Evolutionary conservation across 2,113 vertebrate species (phyloP).

Genomic region (Mustelus asterias): DNA sequence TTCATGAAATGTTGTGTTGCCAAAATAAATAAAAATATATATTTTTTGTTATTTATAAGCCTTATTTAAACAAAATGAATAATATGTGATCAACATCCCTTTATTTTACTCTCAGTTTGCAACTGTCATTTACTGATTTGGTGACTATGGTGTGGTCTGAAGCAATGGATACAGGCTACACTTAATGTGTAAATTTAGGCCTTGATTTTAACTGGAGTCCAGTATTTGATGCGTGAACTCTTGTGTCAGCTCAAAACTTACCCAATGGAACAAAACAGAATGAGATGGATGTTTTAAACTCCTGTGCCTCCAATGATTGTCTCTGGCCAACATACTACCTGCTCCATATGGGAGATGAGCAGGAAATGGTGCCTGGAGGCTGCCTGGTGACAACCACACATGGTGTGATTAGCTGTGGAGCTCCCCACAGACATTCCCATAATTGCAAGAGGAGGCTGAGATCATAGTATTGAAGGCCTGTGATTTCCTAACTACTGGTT

Average conservation of each 20-base stretch:
- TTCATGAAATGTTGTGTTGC: no score
- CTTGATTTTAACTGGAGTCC: neutral
- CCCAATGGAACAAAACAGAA: neutral
- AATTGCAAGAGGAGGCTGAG: no score
- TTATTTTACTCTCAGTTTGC: neutral
- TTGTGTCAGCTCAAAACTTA: neutral
- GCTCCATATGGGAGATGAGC: no score
- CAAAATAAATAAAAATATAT: neutral
- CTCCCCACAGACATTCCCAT: no score
- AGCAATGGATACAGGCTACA: neutral
- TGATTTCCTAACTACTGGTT: no score
- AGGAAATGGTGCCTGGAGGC: no score
- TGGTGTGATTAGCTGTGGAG: no score
- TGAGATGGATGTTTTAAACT: neutral
- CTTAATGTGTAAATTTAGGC: neutral
- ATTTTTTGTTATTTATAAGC: neutral
- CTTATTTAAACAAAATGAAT: neutral
- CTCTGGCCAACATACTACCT: no score
- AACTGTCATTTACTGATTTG: neutral
- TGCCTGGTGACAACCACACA: no score
- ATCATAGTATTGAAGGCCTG: no score
- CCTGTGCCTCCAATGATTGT: neutral
- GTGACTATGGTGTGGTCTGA: neutral
- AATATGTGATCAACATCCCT: neutral
- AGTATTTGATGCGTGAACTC: neutral